Percentiles rank a stretch among this genome's conserved stretches.
Evolutionary conservation across 2,888 invertebrate genomes (phyloP).

Genomic region (Drosophila colorata): DNA sequence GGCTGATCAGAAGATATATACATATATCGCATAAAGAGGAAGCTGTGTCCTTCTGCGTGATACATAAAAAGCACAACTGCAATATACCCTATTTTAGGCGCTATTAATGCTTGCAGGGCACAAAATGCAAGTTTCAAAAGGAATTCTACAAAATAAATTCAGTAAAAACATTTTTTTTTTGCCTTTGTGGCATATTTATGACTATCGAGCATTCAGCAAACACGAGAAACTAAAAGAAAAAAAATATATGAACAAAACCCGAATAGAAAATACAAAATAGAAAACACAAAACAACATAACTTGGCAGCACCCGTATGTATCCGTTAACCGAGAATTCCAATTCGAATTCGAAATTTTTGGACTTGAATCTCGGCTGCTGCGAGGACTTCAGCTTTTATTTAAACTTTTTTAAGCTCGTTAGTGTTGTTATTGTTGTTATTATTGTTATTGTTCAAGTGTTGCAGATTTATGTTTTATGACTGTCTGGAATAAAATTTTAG

Average conservation of each 20-base stretch:
- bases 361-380: conserved; percentile 7
- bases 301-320: conserved; percentile 33
- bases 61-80: too few relatives aligned
- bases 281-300: conserved; percentile 17
- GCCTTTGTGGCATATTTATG: conserved; percentile 57
- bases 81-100: neutral
- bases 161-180: conserved; percentile 47
- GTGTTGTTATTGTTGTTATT: conserved; percentile 36
- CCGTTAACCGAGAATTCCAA: conserved; percentile 2
- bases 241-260: conserved; percentile 1
- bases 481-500: conserved; percentile 38
- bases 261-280: conserved; percentile 17
- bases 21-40: too few relatives aligned
- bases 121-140: neutral
- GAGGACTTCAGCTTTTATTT: conserved; percentile 43
- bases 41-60: too few relatives aligned
- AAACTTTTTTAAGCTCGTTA: conserved; percentile 49
- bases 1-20: too few relatives aligned
- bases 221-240: conserved; percentile 37
- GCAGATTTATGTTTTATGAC: conserved; percentile 71
- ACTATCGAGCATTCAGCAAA: conserved; percentile 63
- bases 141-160: conserved; percentile 39
- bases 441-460: conserved; percentile 38
- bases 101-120: neutral
- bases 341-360: conserved; percentile 35